Evolutionary conservation across 2,113 vertebrate species (phyloP), one percentile per base, ranked within the genome.

Genomic region (Equus quagga): DNA sequence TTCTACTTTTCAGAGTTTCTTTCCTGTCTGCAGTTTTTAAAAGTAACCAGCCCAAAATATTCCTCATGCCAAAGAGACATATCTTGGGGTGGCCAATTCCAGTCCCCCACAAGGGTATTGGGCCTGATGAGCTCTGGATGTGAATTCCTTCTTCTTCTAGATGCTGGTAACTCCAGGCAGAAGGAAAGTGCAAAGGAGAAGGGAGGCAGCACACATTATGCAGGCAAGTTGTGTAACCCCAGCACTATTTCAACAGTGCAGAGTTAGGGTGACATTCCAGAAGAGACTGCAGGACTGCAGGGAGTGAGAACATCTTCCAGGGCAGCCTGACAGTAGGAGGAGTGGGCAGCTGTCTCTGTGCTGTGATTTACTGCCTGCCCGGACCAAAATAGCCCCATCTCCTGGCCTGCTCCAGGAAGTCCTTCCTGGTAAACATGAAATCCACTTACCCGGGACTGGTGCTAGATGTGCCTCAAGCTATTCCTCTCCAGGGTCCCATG

Each of bases 201-300:
- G 69, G 46, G 69, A 85, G 54, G 75, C 49, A 49, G 46, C 6
- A 2, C 7, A 13, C 7, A 31, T 93, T 89, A 86, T 26, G 67
- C 60, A 97, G 83, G 81, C 87, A 51, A 75, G 69, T 80, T 33
- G 44, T 78, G 24, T 33, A 80, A 86, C 10, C 89, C 36, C 62
- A 6, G 51, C 69, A 87, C 46, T 8, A 3, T 79, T 94, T 82
- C 65, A 46, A 60, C 62, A 18, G 12, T 70, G 28, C 73, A 46
- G 96, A 75, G 67, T 46, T 58, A 91, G 76, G 89, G 89, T 67
- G 97, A 96, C 89, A 95, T 95, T 97, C 79, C 79, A 72, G 89
- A 97, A 96, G 86, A 78, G 51, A 41, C 46, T 31, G 92, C 87
- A 72, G 73, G 90, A 65, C 11, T 1, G 8, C 2, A 0, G 87